phyloP scores from a whole-genome alignment of 2,888 invertebrate genomes.

The Apotomis turbidana region DNA sequence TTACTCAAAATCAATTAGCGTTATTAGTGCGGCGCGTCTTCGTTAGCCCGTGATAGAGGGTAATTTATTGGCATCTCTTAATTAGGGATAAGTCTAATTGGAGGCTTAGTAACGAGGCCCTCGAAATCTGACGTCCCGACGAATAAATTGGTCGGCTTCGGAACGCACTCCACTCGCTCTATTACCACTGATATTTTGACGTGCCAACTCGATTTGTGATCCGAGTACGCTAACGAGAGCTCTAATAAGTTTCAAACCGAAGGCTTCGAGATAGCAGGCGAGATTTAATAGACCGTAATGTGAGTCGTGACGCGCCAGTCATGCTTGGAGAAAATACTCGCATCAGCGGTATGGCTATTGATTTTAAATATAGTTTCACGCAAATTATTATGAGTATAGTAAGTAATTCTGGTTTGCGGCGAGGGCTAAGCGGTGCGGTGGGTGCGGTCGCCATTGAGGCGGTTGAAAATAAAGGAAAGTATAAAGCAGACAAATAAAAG shows the following conservation, averaged over 20 bases:
- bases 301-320: conserved; percentile 50
- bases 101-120: conserved; percentile 85
- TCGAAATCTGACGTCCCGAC: conserved; percentile 83
- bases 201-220: conserved; percentile 66
- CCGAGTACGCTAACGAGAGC: conserved; percentile 58
- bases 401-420: conserved; percentile 59
- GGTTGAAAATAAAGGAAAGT: conserved; percentile 63
- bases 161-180: conserved; percentile 70
- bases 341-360: conserved; percentile 56
- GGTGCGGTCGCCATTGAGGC: conserved; percentile 68
- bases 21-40: conserved; percentile 84
- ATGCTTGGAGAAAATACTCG: conserved; percentile 43
- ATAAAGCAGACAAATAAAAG: conserved; percentile 71
- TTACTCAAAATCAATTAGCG: conserved; percentile 84
- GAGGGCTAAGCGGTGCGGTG: conserved; percentile 70
- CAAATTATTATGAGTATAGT: conserved; percentile 52
- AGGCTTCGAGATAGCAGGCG: conserved; percentile 51
- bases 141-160: conserved; percentile 78
- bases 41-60: conserved; percentile 84
- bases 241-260: conserved; percentile 63
- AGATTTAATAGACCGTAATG: conserved; percentile 55
- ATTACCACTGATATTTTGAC: conserved; percentile 74
- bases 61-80: conserved; percentile 86
- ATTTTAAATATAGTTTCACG: conserved; percentile 61
- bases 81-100: conserved; percentile 86